Conservation (phyloP, 2,888 invertebrate species). For the Andrena camellia region DNA sequence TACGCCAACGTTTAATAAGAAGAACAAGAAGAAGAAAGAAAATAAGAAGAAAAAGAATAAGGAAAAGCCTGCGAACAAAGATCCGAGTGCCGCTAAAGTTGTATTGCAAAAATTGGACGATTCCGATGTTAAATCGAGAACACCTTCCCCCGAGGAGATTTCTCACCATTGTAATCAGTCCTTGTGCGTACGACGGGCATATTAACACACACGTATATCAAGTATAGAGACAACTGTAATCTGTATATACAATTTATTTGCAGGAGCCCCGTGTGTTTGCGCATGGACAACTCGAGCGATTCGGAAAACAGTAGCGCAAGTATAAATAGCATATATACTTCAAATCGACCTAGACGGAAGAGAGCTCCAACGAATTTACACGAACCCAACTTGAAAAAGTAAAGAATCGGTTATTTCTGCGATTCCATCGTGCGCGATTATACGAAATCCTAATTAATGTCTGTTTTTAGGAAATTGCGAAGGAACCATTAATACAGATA, state of each 20-base stretch:
- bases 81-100: constrained; percentile 80
- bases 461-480: constrained; percentile 73
- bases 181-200: constrained; percentile 47
- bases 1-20: neutral
- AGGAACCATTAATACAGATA: constrained; percentile 48
- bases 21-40: neutral
- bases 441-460: neutral
- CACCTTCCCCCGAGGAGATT: constrained; percentile 31
- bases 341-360: constrained; percentile 75
- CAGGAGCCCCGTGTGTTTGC: constrained; percentile 26
- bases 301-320: constrained; percentile 75
- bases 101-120: constrained; percentile 79
- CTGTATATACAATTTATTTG: neutral
- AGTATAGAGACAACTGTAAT: neutral
- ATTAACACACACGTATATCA: neutral
- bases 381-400: constrained; percentile 78
- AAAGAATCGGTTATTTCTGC: constrained; percentile 33
- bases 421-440: neutral
- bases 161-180: constrained; percentile 6
- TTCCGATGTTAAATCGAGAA: constrained; percentile 48
- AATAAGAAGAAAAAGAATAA: constrained; percentile 20
- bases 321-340: constrained; percentile 43
- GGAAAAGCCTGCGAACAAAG: constrained; percentile 60
- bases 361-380: constrained; percentile 76
- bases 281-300: constrained; percentile 64